A percentile compares a stretch with the other conserved stretches of the same genome.
Evolutionary conservation across 2,888 invertebrate species (phyloP).

Genomic region (Macrosiphum euphorbiae): DNA sequence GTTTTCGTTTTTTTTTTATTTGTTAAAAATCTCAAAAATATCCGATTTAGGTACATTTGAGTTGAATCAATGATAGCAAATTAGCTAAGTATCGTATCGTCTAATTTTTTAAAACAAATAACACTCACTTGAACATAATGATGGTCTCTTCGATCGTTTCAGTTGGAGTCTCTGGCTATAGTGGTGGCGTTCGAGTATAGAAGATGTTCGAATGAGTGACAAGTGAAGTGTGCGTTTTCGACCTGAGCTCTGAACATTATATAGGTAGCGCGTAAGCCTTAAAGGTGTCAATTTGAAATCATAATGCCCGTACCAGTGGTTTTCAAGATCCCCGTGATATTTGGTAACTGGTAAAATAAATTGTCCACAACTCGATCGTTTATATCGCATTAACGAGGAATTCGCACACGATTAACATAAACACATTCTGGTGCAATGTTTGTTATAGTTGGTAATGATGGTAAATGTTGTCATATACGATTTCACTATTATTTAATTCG

Average conservation of each 20-base stretch:
- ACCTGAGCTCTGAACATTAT: not conserved
- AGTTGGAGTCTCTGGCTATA: not conserved
- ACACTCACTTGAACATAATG: not conserved
- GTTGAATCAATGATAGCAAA: not conserved
- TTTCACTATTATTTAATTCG: not conserved
- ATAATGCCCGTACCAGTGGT: not conserved
- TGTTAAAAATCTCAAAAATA: not conserved
- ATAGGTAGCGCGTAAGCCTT: not conserved
- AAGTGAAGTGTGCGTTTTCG: not conserved
- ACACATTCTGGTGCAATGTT: not conserved
- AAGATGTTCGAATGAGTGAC: conserved; percentile 13
- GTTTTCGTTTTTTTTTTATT: not conserved
- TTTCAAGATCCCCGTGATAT: not conserved
- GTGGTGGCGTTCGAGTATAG: not conserved
- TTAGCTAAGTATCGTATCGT: not conserved
- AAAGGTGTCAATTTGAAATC: not conserved
- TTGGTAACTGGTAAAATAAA: not conserved
- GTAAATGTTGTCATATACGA: not conserved
- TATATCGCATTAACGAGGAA: not conserved
- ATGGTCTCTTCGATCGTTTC: not conserved
- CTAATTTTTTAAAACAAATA: not conserved
- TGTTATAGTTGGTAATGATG: not conserved
- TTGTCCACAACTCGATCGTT: not conserved
- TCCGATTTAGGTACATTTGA: not conserved
- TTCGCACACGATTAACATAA: not conserved